Evolutionary conservation across 2,888 invertebrate genomes (phyloP), one percentile per base, ranked within the genome.

Genomic region (Rhingia rostrata): DNA sequence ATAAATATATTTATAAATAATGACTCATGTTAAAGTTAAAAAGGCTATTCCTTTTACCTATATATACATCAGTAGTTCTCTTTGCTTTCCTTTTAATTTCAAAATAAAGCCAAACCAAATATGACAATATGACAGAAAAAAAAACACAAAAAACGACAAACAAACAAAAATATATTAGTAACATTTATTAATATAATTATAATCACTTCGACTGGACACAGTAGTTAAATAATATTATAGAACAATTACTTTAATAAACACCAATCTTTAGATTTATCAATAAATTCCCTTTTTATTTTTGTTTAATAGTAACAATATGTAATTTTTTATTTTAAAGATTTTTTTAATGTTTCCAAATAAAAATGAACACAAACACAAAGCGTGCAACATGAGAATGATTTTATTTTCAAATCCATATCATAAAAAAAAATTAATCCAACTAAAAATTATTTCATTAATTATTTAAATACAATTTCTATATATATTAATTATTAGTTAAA

Each of bases 381-480:
- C 90, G 89, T 90, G 89, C 89, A 91, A 88, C 87, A 89, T 86
- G 84, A 83, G 75, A 81, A 86, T 86, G 83, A 79, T 80, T 61
- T 69, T 7, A n/a, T 58, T 66, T 77, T 60, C 53, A 51, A 72
- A 66, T 66, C 69, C 75, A 83, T 58, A 78, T 83, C 69, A 64
- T 14, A 75, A 84, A 53, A 14, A 63, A 37, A 22, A 74, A 54
- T n/a, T 30, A 80, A 64, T 47, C 69, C 77, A 78, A 75, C 47
- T 14, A 72, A 74, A 66, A 61, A 43, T 12, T 54, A 32, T 37
- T 49, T 39, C 35, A 49, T 35, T 54, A 61, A 61, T 49, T 64
- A 30, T 33, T 61, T 58, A 45, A 64, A 6, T 4, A 10, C n/a
- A 51, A 69, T 61, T 77, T 79, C 41, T 66, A 69, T 69, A 72